Evolutionary conservation across 1,140 invertebrate species (phyloP).

Genomic region (Geopemphigus sp.): DNA sequence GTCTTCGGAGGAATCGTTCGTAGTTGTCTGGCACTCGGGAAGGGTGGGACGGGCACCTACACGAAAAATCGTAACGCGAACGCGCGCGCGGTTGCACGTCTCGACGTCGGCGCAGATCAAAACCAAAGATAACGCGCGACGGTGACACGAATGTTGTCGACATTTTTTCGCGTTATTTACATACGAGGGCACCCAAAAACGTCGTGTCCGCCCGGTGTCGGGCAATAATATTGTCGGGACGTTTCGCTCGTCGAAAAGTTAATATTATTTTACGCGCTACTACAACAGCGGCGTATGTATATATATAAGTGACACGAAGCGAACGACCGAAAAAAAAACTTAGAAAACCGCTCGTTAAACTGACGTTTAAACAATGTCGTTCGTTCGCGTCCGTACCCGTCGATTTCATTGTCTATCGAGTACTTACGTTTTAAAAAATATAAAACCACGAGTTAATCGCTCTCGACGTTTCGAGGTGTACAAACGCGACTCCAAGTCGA

Average conservation of each 20-base stretch:
- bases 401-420: too few relatives aligned
- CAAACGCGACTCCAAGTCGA: not conserved
- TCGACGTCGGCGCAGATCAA: not conserved
- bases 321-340: not conserved
- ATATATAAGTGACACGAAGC: not conserved
- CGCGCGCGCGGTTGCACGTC: not conserved
- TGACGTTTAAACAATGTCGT: too few relatives aligned
- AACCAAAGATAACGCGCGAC: conserved; percentile 9
- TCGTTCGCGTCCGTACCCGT: too few relatives aligned
- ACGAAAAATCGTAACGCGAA: too few relatives aligned
- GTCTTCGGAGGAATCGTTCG: not conserved
- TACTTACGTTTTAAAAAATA: not conserved
- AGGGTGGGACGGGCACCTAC: not conserved
- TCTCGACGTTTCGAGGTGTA: too few relatives aligned
- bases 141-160: not conserved
- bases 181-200: not conserved
- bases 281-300: too few relatives aligned
- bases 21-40: too few relatives aligned
- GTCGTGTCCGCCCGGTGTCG: not conserved
- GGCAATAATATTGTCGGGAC: not conserved
- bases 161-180: conserved; percentile 1
- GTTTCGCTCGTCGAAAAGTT: too few relatives aligned
- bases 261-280: too few relatives aligned
- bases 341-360: too few relatives aligned
- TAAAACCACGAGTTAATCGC: not conserved